phyloP scores from a whole-genome alignment of 1,140 invertebrate species.

The Metaphire vulgaris region DNA sequence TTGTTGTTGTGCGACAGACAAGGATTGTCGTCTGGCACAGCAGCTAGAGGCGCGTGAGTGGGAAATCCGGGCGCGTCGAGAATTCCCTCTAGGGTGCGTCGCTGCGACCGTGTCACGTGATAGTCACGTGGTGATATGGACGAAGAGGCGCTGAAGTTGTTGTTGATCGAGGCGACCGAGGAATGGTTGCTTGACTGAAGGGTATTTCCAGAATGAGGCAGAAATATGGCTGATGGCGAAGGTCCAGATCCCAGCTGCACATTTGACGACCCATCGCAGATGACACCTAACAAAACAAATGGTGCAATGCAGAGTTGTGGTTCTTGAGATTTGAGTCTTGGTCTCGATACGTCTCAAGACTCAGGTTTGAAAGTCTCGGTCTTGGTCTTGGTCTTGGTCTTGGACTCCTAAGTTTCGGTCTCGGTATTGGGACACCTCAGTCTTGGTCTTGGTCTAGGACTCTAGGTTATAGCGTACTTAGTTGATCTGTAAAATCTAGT shows the following conservation, averaged over 20 bases:
- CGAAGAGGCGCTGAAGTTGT: not conserved
- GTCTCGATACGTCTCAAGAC: too few relatives aligned
- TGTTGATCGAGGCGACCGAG: not conserved
- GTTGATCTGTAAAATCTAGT: too few relatives aligned
- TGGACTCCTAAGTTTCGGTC: not conserved
- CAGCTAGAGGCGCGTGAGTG: too few relatives aligned
- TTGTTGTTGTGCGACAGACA: not conserved
- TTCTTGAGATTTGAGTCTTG: not conserved
- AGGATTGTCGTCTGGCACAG: not conserved
- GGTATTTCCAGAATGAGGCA: not conserved
- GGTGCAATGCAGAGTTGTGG: not conserved
- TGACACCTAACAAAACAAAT: not conserved
- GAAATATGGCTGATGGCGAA: not conserved
- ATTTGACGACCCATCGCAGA: not conserved
- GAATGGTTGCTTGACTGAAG: not conserved
- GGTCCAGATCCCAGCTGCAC: not conserved
- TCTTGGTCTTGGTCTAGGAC: too few relatives aligned
- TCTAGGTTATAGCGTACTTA: too few relatives aligned
- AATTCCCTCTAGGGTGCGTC: not conserved
- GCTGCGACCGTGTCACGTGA: not conserved
- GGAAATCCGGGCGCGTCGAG: too few relatives aligned
- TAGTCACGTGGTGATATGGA: not conserved
- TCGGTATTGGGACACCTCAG: not conserved
- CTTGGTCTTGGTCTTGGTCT: too few relatives aligned
- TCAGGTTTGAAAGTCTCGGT: not conserved